Evolutionary conservation across 2,888 invertebrate genomes (phyloP), one percentile per base, ranked within the genome.

Genomic region (Tenthredo mesomela): DNA sequence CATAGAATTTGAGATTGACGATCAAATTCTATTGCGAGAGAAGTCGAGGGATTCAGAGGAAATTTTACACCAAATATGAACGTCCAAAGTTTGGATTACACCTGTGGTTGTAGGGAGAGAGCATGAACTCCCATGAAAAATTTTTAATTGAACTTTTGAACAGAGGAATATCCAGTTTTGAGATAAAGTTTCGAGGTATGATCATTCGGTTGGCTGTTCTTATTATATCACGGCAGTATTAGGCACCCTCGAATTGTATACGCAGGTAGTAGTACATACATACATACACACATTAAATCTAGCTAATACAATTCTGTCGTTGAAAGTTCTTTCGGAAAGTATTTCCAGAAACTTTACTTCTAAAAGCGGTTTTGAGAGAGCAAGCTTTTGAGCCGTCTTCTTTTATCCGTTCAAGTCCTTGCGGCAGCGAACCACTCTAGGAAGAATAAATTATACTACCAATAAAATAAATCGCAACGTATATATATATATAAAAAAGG

Each of bases 371-470:
- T 77, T 77, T 40, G 33, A 77, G 29, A 29, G 47, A 29, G 47
- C 25, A 75, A 47, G 43, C 47, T 40, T 75, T 75, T 47, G 43
- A 75, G 75, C 40, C 21, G 43, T 75, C 75, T 47, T 37, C 70
- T 37, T 70, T 70, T 70, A 70, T 70, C 70, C 70, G 70, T n/a
- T 70, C 33, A 18, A 70, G 70, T 70, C 70, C 33, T 70, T 37
- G 70, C 70, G 70, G 33, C 18, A 18, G 33, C 33, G n/a, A 70
- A 70, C 70, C 70, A 70, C 70, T 70, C 70, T 18, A n/a, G 33
- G 25, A 33, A 70, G 70, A 70, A 70, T 70, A 33, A 70, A 70
- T 70, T 70, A 70, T 70, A 29, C 37, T 21, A 61, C 21, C 25
- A 61, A 61, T 70, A 70, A 70, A 70, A 70, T 37, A 37, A 70